Evolutionary conservation across 1,140 invertebrate species (phyloP), one percentile per base, ranked within the genome.

Genomic region (Leptopilina boulardi): DNA sequence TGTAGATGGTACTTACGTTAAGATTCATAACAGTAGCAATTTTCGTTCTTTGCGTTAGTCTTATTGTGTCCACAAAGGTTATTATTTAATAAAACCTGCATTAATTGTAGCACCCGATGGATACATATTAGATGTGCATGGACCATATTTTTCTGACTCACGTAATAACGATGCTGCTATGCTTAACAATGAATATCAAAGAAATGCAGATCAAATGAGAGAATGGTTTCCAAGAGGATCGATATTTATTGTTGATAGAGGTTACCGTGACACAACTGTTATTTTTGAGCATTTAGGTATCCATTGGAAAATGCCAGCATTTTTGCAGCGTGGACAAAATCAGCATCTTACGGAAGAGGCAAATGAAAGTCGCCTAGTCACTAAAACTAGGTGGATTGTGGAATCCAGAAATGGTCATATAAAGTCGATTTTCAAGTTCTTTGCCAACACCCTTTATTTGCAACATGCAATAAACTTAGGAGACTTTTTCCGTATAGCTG

Each of bases 151-250:
- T 56, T 75, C 77, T 26, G 76, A 82, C 23, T 47, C 59, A n/a
- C 21, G 18, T 0, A 78, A 85, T 41, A 85, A 85, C 47, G 80
- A 83, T 59, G 80, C 83, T 23, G 19, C 44, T 2, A 80, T 84
- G 13, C 30, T 83, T 0, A 30, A 41, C 9, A 44, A 74, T 72
- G 70, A 74, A 23, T 78, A 81, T 6, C 4, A 70, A 70, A 26
- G 44, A 23, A 51, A 76, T 30, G 18, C 4, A 41, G 18, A 72
- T n/a, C 51, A 56, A 15, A 71, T 83, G 11, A 70, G 41, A 18
- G 18, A 42, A 15, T 76, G 75, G 42, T 72, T 83, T 30, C 38
- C 70, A n/a, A 15, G 26, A 41, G 70, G 42, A 15, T 77, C 77
- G 26, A 75, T 75, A n/a, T 18, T 75, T 19, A n/a, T 83, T 8